Evolutionary conservation across 2,888 invertebrate species (phyloP).

Genomic region (Pollenia angustigena): DNA sequence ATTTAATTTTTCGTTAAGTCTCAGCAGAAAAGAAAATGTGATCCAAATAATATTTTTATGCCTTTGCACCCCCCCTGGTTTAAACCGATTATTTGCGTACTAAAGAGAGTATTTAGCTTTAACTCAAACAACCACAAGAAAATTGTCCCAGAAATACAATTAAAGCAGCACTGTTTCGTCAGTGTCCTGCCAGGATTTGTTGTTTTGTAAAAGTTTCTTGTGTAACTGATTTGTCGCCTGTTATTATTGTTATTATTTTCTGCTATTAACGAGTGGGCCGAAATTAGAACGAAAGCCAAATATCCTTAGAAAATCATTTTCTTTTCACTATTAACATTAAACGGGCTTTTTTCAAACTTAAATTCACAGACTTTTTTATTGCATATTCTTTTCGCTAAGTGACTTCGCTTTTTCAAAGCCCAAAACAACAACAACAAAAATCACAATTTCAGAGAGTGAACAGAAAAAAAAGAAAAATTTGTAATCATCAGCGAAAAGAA

Average conservation of each 20-base stretch:
- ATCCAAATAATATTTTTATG: constrained; percentile 24
- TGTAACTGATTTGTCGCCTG: constrained; percentile 66
- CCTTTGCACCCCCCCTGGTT: constrained; percentile 2
- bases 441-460: constrained; percentile 23
- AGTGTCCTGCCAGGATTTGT: constrained; percentile 6
- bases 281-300: not conserved
- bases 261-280: not conserved
- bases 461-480: constrained; percentile 45
- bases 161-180: constrained; percentile 6
- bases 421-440: not conserved
- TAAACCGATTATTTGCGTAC: not conserved
- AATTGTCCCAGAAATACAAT: constrained; percentile 21
- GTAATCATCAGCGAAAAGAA: constrained; percentile 63
- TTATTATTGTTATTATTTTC: constrained; percentile 59
- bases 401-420: constrained; percentile 20
- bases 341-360: constrained; percentile 56
- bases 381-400: constrained; percentile 1
- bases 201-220: constrained; percentile 30
- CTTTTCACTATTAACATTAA: constrained; percentile 61
- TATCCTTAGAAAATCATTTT: constrained; percentile 44
- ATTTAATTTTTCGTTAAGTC: constrained; percentile 25
- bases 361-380: constrained; percentile 16
- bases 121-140: constrained; percentile 2
- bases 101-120: constrained; percentile 1
- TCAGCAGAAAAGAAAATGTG: not conserved